phyloP scores from a whole-genome alignment of 2,113 vertebrate species.

The Microcebus tavaratra region DNA sequence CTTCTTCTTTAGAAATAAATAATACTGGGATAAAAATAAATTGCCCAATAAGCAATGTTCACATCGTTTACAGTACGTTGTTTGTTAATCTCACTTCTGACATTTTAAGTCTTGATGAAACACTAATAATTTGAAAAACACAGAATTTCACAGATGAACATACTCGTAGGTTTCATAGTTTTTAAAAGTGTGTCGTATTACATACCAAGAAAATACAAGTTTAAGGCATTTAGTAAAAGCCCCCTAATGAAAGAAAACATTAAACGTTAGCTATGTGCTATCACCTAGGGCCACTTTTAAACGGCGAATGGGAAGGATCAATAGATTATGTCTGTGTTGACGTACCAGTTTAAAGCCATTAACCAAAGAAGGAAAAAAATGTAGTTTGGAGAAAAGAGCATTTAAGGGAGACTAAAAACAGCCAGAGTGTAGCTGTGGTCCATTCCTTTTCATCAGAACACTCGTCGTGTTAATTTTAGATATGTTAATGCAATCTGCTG shows the following conservation, averaged over 20 bases:
- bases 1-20: slow-evolving; percentile 12
- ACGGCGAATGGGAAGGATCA: slow-evolving; percentile 50
- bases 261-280: neutral
- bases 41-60: neutral
- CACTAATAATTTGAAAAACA: slow-evolving; percentile 26
- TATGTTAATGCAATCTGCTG: slow-evolving; percentile 73
- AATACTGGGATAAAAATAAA: slow-evolving; percentile 14
- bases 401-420: slow-evolving; percentile 51
- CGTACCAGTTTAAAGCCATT: slow-evolving; percentile 59
- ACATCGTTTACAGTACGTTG: neutral
- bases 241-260: slow-evolving; percentile 50
- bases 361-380: slow-evolving; percentile 50
- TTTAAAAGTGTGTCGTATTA: neutral
- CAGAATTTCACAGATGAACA: neutral
- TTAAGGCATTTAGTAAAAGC: slow-evolving; percentile 32
- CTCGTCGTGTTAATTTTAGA: slow-evolving; percentile 63
- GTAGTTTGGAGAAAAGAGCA: slow-evolving; percentile 39
- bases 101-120: slow-evolving; percentile 45
- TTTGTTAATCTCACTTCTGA: slow-evolving; percentile 8
- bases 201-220: neutral
- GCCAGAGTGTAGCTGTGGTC: slow-evolving; percentile 12
- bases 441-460: slow-evolving; percentile 67
- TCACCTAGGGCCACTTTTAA: slow-evolving; percentile 11
- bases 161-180: neutral
- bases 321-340: slow-evolving; percentile 57